Evolutionary conservation across 2,888 invertebrate genomes (phyloP), one percentile per base, ranked within the genome.

Genomic region (Podotricha telesiphe): DNA sequence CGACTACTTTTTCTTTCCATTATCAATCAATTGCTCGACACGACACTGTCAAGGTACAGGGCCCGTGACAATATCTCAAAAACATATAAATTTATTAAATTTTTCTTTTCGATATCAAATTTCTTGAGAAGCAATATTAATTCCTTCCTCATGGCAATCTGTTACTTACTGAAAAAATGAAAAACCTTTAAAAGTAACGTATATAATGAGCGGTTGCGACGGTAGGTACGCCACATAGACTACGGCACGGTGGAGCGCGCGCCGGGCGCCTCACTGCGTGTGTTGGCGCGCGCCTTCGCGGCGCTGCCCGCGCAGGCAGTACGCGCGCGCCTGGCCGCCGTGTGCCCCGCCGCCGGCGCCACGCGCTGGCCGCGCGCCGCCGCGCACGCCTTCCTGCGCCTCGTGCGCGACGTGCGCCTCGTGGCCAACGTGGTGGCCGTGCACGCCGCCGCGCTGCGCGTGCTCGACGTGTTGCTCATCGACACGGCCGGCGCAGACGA

Each of bases 161-260:
- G n/a, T n/a, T n/a, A n/a, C n/a, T n/a, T n/a, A n/a, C n/a, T n/a
- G n/a, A n/a, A n/a, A n/a, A n/a, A n/a, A n/a, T n/a, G n/a, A n/a
- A n/a, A n/a, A n/a, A n/a, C n/a, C n/a, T n/a, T n/a, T n/a, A n/a
- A n/a, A n/a, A n/a, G n/a, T n/a, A n/a, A n/a, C n/a, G n/a, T n/a
- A n/a, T n/a, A n/a, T n/a, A n/a, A n/a, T n/a, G n/a, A n/a, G n/a
- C 28, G 28, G 2, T 2, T 28, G 6, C 28, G 28, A n/a, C 6
- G 28, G 28, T 6, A 94, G 94, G 93, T 94, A 77, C 93, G 93
- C 48, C 94, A 93, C 84, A 85, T 94, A 75, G 94, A 94, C 88
- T 94, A 93, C 85, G 94, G 94, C 79, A 94, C 94, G 55, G 91
- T 94, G 80, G 86, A 87, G 70, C 77, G 79, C 67, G 87, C 86